Percentiles rank a stretch among this genome's conserved stretches.
Conservation (phyloP, 2,888 invertebrate genomes). For the Papilio gigon region DNA sequence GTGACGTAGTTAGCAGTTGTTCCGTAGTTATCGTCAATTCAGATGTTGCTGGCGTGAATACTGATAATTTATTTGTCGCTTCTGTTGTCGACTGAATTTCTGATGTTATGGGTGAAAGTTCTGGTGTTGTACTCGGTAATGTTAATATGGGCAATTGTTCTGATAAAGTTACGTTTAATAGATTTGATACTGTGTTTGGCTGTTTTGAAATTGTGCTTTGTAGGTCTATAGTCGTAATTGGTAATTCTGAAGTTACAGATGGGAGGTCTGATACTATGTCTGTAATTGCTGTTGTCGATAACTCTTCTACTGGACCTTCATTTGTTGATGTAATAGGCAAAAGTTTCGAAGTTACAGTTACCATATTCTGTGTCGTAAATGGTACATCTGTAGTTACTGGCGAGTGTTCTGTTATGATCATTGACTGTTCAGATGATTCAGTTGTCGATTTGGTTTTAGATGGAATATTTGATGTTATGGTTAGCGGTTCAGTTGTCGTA, state of each 20-base stretch:
- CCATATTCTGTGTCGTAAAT: not conserved
- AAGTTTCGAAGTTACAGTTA: not conserved
- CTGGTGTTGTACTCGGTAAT: not conserved
- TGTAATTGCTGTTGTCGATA: conserved; percentile 2
- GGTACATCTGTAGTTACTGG: not conserved
- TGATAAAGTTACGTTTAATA: not conserved
- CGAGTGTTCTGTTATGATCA: not conserved
- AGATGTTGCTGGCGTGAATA: not conserved
- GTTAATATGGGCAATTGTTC: not conserved
- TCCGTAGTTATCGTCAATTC: not conserved
- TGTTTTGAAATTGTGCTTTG: not conserved
- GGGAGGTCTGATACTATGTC: not conserved
- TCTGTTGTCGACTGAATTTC: not conserved
- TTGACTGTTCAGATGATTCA: not conserved
- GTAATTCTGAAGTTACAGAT: not conserved
- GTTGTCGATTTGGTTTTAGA: not conserved
- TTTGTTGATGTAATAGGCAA: not conserved
- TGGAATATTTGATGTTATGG: not conserved
- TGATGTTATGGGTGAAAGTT: not conserved
- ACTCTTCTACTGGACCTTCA: not conserved
- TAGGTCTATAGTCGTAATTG: not conserved
- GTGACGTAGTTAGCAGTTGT: not conserved
- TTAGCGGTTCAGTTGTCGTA: conserved; percentile 3
- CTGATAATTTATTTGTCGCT: too few species aligned
- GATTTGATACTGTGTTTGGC: not conserved